These are phyloP conservation scores for Prorops nasuta DNA, from an alignment of 1,140 invertebrate species.

Conservation along the genomic window DNA sequence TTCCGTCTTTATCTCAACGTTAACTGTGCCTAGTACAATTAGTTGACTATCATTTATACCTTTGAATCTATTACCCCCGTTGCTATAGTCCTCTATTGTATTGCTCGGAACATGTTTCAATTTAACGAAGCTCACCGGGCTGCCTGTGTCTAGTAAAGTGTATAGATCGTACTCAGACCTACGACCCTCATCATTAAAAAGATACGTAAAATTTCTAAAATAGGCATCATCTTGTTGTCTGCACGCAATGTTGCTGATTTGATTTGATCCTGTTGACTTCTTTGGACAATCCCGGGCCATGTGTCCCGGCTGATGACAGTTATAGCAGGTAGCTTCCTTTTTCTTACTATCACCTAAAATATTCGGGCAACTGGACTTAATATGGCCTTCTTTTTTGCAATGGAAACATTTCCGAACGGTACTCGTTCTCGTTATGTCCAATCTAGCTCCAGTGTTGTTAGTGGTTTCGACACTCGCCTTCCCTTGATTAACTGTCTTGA, in stretches of 20 bases:
- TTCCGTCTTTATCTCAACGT: neutral
- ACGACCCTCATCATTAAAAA: neutral
- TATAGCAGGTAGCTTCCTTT: neutral
- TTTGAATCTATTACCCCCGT: neutral
- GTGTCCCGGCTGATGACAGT: neutral
- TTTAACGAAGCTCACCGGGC: slow-evolving; percentile 2
- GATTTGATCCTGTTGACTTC: neutral
- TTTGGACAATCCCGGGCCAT: neutral
- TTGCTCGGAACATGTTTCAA: neutral
- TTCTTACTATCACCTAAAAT: neutral
- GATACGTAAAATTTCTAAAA: neutral
- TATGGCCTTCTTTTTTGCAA: neutral
- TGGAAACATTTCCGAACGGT: neutral
- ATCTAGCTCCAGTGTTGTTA: neutral
- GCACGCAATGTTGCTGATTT: neutral
- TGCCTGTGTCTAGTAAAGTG: neutral
- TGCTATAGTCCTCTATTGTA: neutral
- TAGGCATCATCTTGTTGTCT: neutral
- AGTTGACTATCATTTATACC: slow-evolving; percentile 7
- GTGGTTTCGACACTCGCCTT: neutral
- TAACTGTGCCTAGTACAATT: too few relatives aligned
- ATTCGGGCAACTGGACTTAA: neutral
- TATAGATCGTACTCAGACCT: neutral
- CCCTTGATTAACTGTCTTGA: neutral
- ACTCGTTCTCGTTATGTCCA: neutral